phyloP scores from a whole-genome alignment of 2,797 vertebrate genomes.

The Enteromius anoplus region DNA sequence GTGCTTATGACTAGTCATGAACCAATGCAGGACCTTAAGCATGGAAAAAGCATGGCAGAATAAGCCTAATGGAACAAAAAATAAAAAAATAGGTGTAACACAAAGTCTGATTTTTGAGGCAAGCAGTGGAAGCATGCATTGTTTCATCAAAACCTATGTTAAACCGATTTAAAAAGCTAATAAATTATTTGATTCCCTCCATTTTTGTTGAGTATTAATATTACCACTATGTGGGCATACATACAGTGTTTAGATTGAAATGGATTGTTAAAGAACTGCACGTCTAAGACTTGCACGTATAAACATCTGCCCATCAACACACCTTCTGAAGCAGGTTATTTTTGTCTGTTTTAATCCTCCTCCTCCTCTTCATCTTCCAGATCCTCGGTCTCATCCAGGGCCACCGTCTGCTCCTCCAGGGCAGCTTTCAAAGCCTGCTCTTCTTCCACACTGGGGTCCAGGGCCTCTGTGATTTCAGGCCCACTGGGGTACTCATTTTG shows the following conservation, averaged over 20 bases:
- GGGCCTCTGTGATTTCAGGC: conserved; percentile 80
- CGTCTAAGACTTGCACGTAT: neutral
- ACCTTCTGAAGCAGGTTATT: conserved; percentile 7
- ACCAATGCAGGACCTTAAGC: neutral
- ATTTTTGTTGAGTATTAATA: neutral
- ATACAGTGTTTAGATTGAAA: neutral
- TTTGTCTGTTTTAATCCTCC: conserved; percentile 69
- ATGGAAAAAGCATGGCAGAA: conserved; percentile 15
- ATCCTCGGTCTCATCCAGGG: conserved; percentile 75
- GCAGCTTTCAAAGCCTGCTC: conserved; percentile 80
- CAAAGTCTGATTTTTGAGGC: neutral
- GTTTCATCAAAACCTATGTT: neutral
- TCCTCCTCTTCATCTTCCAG: conserved; percentile 78
- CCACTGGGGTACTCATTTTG: conserved; percentile 81
- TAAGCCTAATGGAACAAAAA: neutral
- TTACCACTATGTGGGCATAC: neutral
- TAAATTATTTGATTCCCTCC: conserved; percentile 21
- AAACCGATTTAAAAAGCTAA: conserved; percentile 21
- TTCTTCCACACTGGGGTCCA: conserved; percentile 85
- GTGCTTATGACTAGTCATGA: neutral
- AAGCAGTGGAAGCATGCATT: conserved; percentile 6
- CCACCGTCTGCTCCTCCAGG: conserved; percentile 74
- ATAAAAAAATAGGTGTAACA: neutral
- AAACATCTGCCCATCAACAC: neutral
- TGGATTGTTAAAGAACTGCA: neutral